These are phyloP conservation scores for Gymnoscopelus braueri DNA, from an alignment of 2,797 vertebrate genomes.

Conservation along the genomic window DNA sequence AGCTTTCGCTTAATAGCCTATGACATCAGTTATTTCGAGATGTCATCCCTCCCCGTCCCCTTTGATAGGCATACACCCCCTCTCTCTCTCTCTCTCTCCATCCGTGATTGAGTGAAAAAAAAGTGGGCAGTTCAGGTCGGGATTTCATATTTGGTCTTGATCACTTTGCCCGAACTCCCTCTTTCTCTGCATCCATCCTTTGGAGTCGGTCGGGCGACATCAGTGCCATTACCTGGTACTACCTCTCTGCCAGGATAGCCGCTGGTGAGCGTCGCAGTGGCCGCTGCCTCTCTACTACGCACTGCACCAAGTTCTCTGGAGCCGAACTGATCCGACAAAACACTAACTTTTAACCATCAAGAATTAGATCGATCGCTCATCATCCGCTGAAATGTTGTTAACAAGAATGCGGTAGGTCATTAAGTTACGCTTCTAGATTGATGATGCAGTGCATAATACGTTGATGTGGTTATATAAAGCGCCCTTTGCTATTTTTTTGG, in stretches of 20 bases:
- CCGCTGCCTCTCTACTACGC: constrained; percentile 43
- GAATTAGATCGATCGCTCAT: constrained; percentile 37
- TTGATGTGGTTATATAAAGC: background rate
- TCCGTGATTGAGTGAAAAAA: constrained; percentile 44
- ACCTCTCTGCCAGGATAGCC: constrained; percentile 20
- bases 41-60: constrained; percentile 47
- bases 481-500: too few species aligned
- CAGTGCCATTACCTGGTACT: constrained; percentile 59
- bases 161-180: constrained; percentile 59
- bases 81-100: constrained; percentile 45
- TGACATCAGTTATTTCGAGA: constrained; percentile 41
- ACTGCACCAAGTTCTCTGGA: constrained; percentile 72
- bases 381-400: constrained; percentile 60
- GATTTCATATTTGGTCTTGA: constrained; percentile 56
- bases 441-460: background rate
- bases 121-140: constrained; percentile 77
- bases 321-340: constrained; percentile 27
- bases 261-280: constrained; percentile 44
- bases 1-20: constrained; percentile 40
- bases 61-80: constrained; percentile 48
- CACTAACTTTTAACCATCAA: constrained; percentile 35
- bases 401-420: constrained; percentile 65
- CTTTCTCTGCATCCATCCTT: constrained; percentile 51
- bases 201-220: constrained; percentile 42
- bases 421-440: background rate